Evolutionary conservation across 2,888 invertebrate genomes (phyloP), one percentile per base, ranked within the genome.

Genomic region (Perizoma affinitatum): DNA sequence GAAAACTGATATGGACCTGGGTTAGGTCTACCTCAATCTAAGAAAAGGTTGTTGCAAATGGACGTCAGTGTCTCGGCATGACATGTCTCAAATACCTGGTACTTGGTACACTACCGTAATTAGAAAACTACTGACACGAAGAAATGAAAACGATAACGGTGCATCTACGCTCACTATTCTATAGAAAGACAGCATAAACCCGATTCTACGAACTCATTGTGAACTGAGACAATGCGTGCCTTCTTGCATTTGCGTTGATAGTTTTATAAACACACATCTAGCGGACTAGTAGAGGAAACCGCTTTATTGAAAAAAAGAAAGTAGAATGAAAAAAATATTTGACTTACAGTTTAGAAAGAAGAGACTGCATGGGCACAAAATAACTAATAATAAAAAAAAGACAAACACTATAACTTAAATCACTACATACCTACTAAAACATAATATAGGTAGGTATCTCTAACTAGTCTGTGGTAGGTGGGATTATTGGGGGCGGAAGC

Each of bases 161-260:
- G 63, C 62, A 55, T 55, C 53, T 61, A 70, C 76, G 72, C 71
- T 71, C 75, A 71, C 61, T 57, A 63, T 60, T 64, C 66, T 49
- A 58, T 62, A 62, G 67, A 67, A 69, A 61, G 65, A 59, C 64
- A 58, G 61, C 62, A 62, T 61, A 69, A 62, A 63, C 66, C 62
- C 67, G 62, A 65, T 79, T 75, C 73, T 65, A 67, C 67, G 72
- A 74, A 72, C 67, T 69, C 56, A 68, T 70, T 74, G 62, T 66
- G 61, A 67, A 68, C 51, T 38, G 47, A 63, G 68, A 70, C 71
- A 71, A 77, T 70, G 75, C 67, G 62, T 65, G 72, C 62, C 61
- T 66, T 69, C 66, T 64, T 63, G 66, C 66, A 43, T 63, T 56
- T 55, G 59, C 45, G 22, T 49, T 43, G 35, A 50, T 44, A 46